Percentiles rank a stretch among this genome's conserved stretches.
These are phyloP conservation scores for Ornithorhynchus anatinus DNA, from an alignment of 2,113 vertebrate genomes.

Conservation along the genomic window DNA sequence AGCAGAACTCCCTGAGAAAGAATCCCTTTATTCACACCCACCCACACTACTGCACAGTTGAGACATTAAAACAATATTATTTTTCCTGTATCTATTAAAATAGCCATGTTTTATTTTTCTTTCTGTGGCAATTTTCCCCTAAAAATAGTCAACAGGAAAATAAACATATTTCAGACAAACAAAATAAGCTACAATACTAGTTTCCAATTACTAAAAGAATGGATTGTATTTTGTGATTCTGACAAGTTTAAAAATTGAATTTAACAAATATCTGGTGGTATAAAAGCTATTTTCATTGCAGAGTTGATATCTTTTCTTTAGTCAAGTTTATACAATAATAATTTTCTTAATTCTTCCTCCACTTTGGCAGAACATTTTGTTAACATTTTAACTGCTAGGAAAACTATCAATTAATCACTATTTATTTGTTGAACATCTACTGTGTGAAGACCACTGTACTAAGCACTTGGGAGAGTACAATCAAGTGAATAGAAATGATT, in stretches of 20 bases:
- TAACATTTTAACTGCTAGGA: constrained; percentile 38
- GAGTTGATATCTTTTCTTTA: constrained; percentile 30
- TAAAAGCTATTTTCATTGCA: constrained; percentile 44
- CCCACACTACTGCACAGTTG: not conserved
- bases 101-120: constrained; percentile 45
- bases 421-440: too few relatives aligned
- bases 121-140: constrained; percentile 40
- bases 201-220: constrained; percentile 56
- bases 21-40: constrained; percentile 6
- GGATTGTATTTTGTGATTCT: constrained; percentile 45
- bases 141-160: constrained; percentile 50
- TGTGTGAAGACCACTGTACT: too few relatives aligned
- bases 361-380: constrained; percentile 24
- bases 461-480: too few relatives aligned
- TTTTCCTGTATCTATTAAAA: constrained; percentile 42
- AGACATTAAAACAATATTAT: constrained; percentile 49
- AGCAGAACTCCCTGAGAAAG: too few relatives aligned
- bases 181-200: constrained; percentile 48
- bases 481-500: not conserved
- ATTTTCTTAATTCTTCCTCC: constrained; percentile 45
- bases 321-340: constrained; percentile 18
- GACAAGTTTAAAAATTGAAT: constrained; percentile 39
- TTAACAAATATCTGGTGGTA: constrained; percentile 48
- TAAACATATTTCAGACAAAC: constrained; percentile 25
- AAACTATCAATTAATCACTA: not conserved